Evolutionary conservation across 1,140 invertebrate genomes (phyloP).

Genomic region (Conopomorpha cramerella): DNA sequence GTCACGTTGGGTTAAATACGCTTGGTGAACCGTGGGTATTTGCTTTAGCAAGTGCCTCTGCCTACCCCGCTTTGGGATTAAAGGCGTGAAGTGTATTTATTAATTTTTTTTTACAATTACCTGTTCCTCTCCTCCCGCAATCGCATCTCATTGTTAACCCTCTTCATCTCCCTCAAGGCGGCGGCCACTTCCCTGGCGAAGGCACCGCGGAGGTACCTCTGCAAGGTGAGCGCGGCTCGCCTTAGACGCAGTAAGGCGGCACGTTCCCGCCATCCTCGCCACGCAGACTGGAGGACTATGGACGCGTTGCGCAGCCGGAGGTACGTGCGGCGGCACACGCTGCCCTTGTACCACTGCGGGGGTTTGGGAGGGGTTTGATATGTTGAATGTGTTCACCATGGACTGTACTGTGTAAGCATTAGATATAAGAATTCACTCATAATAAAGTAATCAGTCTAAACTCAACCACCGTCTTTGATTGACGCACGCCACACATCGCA

Average conservation of each 20-base stretch:
- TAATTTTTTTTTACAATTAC: no score
- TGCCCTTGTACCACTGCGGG: slow-evolving; percentile 50
- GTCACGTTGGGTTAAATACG: no score
- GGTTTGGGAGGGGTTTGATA: not conserved
- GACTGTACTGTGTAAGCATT: no score
- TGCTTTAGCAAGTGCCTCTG: no score
- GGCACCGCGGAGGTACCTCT: slow-evolving; percentile 86
- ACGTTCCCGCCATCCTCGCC: slow-evolving; percentile 83
- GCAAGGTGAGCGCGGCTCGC: slow-evolving; percentile 86
- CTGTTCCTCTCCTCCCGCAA: slow-evolving; percentile 78
- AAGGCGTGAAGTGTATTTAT: no score
- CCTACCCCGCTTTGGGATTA: no score
- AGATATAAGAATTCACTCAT: no score
- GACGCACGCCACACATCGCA: no score
- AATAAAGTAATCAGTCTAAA: no score
- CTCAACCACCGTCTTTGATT: no score
- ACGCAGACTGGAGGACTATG: slow-evolving; percentile 83
- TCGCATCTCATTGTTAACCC: slow-evolving; percentile 90
- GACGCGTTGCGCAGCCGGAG: slow-evolving; percentile 70
- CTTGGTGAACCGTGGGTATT: no score
- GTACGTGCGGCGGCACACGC: slow-evolving; percentile 67
- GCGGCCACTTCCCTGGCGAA: slow-evolving; percentile 87
- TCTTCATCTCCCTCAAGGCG: slow-evolving; percentile 84
- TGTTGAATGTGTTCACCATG: no score
- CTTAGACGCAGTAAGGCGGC: slow-evolving; percentile 82